Base-by-base conservation (phyloP, 1,140 invertebrate species). In the Aricia agestis region DNA sequence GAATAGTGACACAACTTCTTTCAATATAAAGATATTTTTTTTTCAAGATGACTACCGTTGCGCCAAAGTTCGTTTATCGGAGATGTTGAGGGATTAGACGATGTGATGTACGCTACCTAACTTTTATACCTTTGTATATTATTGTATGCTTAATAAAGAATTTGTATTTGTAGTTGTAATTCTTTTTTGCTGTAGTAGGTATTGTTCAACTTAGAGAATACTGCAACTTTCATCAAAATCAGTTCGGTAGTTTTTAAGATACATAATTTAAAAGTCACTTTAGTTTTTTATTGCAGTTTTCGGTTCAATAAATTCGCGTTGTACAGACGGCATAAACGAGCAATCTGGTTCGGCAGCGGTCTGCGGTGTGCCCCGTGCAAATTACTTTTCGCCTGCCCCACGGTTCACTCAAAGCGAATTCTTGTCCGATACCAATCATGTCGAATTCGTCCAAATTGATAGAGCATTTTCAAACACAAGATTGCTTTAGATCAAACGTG, bases 351-450 rank as follows among this genome's bases (percentile, higher is more conserved):
- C 45, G 13, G 7, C 6, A 11, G 45, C 45, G 45, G 11, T 52
- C 45, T 52, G 45, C 13, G 45, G 45, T 52, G 45, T 0, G 45
- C 25, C 11, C 3, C 17, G 18, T 63, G 59, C 59, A 63, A 19
- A 63, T 63, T 19, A 63, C 18, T 63, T 63, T 63, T 63, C 59
- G 18, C 59, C n/a, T 59, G 58, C n/a, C 18, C 18, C 59, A 25
- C 17, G 59, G 25, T 63, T 63, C 18, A 63, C 59, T 63, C 59
- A 19, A 63, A 63, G 59, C 59, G 59, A 63, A 63, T 63, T 63
- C 59, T 63, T 63, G 59, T 10, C 6, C 17, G 5, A 19, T 59
- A 59, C 58, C 58, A 59, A 59, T 59, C n/a, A 59, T 59, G n/a
- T n/a, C 18, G 58, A 52, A 13, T 52, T 52, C 13, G 45, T 1